Percentiles rank a stretch among this genome's conserved stretches.
Evolutionary conservation across 1,140 invertebrate species (phyloP).

Genomic region (Sinonovacula constricta): DNA sequence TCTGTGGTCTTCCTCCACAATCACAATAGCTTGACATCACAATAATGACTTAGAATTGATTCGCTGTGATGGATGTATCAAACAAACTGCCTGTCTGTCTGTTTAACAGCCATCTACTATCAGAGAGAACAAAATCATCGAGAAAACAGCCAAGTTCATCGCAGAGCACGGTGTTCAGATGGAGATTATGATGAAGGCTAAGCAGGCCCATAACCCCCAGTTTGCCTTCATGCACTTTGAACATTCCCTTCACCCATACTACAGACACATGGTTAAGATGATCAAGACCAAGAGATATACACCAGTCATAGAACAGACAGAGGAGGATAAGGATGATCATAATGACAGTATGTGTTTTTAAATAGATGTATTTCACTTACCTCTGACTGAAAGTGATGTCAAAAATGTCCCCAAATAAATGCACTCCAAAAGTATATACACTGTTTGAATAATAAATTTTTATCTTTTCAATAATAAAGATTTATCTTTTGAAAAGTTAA

Average conservation of each 20-base stretch:
- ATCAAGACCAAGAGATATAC: constrained; percentile 82
- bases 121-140: constrained; percentile 96
- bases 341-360: constrained; percentile 39
- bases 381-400: too few relatives aligned
- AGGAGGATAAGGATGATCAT: constrained; percentile 48
- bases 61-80: too few relatives aligned
- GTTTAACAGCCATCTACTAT: constrained; percentile 91
- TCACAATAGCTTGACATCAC: too few relatives aligned
- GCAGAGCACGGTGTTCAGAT: constrained; percentile 96
- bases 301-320: constrained; percentile 64
- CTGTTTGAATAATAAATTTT: too few relatives aligned
- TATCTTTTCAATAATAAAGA: too few relatives aligned
- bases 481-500: too few relatives aligned
- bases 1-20: too few relatives aligned
- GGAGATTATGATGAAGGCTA: constrained; percentile 98
- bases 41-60: too few relatives aligned
- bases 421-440: too few relatives aligned
- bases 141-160: constrained; percentile 97
- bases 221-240: constrained; percentile 96
- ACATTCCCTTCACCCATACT: constrained; percentile 92
- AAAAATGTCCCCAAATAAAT: too few relatives aligned
- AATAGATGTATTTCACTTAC: too few relatives aligned
- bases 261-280: constrained; percentile 85
- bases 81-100: too few relatives aligned
- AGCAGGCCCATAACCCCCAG: constrained; percentile 95